Evolutionary conservation across 2,888 invertebrate species (phyloP), one percentile per base, ranked within the genome.

Genomic region (Argyra leucocephala): DNA sequence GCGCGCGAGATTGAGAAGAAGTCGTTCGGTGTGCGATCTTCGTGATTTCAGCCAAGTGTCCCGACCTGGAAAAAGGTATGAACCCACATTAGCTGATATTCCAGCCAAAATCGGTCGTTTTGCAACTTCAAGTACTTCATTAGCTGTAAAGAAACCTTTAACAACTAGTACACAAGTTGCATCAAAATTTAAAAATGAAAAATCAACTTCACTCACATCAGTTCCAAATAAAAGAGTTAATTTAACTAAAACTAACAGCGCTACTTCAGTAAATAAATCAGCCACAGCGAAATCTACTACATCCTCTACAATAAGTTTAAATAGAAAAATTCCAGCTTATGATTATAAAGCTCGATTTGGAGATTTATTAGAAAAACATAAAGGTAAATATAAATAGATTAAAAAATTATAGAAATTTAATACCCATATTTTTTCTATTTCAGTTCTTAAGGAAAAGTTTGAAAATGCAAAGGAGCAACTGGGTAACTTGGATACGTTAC

Each of bases 291-390:
- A 59, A 31, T 69, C 72, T 1, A 69, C 73, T 7, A 69, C 73
- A 10, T 70, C 71, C 15, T 67, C 70, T 24, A 67, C 70, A 24
- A 76, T 76, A 57, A 64, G 75, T 0, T 80, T 77, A 22, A 81
- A 82, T 3, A 85, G 84, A 64, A 83, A 86, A 68, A 83, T 85
- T 63, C 81, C 84, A 9, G 81, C 86, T 0, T 86, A 87, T 76
- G 87, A 87, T 72, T 86, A 83, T 69, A 86, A 88, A 75, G 86
- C 86, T 31, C 83, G 88, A 63, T 85, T 84, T 69, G 80, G 83
- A 72, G 83, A 84, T 70, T 78, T 89, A 63, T 74, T 82, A 21
- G 84, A 85, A 66, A 86, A 87, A 74, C 82, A 86, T 69, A 83
- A 83, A 69, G 48, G 61, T 48, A 48, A 48, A 31, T 31, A 31